A percentile compares a stretch with the other conserved stretches of the same genome.
Conservation (phyloP, 2,797 vertebrate species). For the Tenualosa ilisha region DNA sequence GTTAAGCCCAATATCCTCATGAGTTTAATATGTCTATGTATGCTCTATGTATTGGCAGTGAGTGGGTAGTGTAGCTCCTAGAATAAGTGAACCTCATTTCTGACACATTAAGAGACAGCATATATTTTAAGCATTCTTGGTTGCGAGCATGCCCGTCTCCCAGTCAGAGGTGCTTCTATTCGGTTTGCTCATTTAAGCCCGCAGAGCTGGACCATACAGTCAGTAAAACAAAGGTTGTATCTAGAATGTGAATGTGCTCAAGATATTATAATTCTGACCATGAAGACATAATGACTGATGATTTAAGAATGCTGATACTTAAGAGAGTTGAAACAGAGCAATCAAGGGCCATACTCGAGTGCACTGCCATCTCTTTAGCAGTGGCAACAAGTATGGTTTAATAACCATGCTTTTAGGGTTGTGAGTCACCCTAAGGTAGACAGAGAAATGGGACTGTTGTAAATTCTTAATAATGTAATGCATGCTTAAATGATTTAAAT, state of each 20-base stretch:
- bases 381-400: neutral
- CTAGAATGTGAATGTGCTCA: neutral
- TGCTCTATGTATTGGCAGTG: neutral
- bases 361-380: neutral
- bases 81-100: too few species aligned
- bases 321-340: too few species aligned
- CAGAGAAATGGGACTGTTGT: neutral
- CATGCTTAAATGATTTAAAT: neutral
- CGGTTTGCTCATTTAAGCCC: too few species aligned
- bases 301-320: neutral
- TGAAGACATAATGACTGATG: neutral
- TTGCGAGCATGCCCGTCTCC: too few species aligned
- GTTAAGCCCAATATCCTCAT: neutral
- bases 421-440: neutral
- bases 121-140: too few species aligned
- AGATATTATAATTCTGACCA: neutral
- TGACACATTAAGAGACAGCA: too few species aligned
- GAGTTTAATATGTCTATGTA: neutral
- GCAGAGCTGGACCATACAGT: too few species aligned
- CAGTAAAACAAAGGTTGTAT: too few species aligned
- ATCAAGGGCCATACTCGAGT: neutral
- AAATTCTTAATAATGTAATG: neutral
- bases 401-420: neutral
- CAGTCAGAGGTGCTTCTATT: too few species aligned
- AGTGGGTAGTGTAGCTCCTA: neutral